Base-by-base conservation (phyloP, 2,888 invertebrate genomes). In the Idaea straminata region DNA sequence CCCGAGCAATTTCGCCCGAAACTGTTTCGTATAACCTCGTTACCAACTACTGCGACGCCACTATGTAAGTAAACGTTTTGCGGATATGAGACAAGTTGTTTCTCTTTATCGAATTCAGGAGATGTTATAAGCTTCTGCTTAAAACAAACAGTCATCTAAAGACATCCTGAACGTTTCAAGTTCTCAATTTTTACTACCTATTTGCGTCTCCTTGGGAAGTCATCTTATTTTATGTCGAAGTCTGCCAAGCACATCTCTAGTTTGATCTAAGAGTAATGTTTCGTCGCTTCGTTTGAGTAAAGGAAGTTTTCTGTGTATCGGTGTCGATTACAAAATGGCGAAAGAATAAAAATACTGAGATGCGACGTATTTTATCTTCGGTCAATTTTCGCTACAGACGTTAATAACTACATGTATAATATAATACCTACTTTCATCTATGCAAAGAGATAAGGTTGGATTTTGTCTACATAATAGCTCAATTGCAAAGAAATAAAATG, bases 1-100 rank as follows among this genome's bases (percentile, higher is more conserved):
- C 84, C 83, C 72, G 79, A 85, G 84, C 89, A 89, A 88, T 91
- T 86, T 88, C 83, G 78, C 77, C 82, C 74, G 84, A 86, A 89
- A 88, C 85, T 85, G 88, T 86, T 86, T 82, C 82, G 86, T 86
- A 86, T 86, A 88, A 89, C 88, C 87, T 89, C 84, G 89, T 91
- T 89, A 90, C 87, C 82, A 83, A 87, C 84, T 86, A 83, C 81
- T 79, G 83, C 78, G 78, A 76, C 77, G 76, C 77, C 77, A 78
- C 80, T 79, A 79, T 83, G 85, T 84, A 83, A 88, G 86, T 84
- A 85, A 87, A 85, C 86, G 86, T 83, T 88, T 81, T 82, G 84
- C 79, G 83, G 85, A 85, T 84, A 86, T 83, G 82, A 83, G 82
- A 78, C 80, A 81, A 84, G 82, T 86, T 85, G 85, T 84, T 85